Conservation (phyloP, 2,888 invertebrate species). For the Anticlea derivata region DNA sequence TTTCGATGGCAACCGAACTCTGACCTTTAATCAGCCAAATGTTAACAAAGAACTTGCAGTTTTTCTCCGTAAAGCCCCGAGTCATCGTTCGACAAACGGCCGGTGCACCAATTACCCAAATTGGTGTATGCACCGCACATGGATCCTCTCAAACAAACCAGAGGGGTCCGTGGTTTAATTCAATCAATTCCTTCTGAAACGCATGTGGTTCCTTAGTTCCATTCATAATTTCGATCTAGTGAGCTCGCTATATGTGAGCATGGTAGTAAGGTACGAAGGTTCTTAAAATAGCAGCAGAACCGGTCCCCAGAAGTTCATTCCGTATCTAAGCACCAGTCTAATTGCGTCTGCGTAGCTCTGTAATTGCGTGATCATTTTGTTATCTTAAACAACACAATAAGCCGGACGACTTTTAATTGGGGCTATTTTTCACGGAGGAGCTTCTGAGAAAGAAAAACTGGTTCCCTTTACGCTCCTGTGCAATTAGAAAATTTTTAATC, state of each 20-base stretch:
- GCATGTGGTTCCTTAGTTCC: conserved; percentile 34
- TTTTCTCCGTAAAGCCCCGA: conserved; percentile 1
- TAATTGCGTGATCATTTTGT: conserved; percentile 38
- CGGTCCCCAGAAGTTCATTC: conserved; percentile 31
- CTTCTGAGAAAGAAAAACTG: conserved; percentile 2
- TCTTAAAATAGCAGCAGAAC: conserved; percentile 35
- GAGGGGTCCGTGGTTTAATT: conserved; percentile 72
- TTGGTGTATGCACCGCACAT: conserved; percentile 76
- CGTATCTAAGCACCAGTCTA: conserved; percentile 33
- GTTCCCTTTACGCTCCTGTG: not conserved
- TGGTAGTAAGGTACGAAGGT: conserved; percentile 16
- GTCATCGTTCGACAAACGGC: conserved; percentile 31
- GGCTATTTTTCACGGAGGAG: conserved; percentile 11
- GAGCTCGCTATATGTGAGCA: conserved; percentile 5
- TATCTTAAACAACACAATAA: conserved; percentile 37
- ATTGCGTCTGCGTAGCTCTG: conserved; percentile 35
- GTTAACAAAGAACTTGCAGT: not conserved
- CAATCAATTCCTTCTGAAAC: conserved; percentile 60
- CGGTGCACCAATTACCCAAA: conserved; percentile 70
- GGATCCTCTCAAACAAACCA: conserved; percentile 62
- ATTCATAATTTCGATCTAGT: conserved; percentile 34
- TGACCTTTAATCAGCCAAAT: not conserved
- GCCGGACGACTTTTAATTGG: conserved; percentile 22
- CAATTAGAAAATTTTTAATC: not conserved
- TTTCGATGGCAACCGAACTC: conserved; percentile 3